Base-by-base conservation (phyloP, 2,113 vertebrate species). In the Prochilodus magdalenae region DNA sequence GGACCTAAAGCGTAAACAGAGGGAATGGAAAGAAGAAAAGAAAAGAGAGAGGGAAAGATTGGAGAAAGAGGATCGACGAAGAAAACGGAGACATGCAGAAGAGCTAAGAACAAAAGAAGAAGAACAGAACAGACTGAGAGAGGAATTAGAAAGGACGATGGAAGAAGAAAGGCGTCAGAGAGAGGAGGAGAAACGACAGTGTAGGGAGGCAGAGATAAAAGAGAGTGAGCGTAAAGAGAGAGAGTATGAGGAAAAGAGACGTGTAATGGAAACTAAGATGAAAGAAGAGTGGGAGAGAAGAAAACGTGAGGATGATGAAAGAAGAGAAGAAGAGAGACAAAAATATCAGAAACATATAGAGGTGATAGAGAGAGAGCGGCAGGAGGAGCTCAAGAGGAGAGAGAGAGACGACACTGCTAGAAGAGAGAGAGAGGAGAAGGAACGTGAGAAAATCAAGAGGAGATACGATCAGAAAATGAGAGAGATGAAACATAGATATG, bases 271-370 rank as follows among this genome's bases (percentile, higher is more conserved):
- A 69, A 14, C 5, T 1, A 29, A 67, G 62, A 15, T 18, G 11
- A 30, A 7, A 57, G 3, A 75, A 57, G 73, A 75, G 4, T 59
- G 29, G 73, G 57, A 75, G 55, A 75, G 24, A 75, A 59, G 36
- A 36, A 36, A 36, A 7, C 36, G 3, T 36, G 36, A 36, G 36
- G 36, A 36, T 36, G 36, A 36, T 75, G 2, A 13, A 59, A 75
- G 53, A 59, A 59, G 29, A 36, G 22, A 59, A 77, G 69, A 77
- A 13, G 1, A 76, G 65, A 60, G 0, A 27, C 8, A 76, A 36
- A 62, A 7, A 10, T 47, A 55, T 5, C 0, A 33, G 27, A 33
- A 33, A 69, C 5, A 49, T 55, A 55, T n/a, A 75, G 5, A 70
- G 15, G 1, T 60, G 51, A 70, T 69, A 44, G 40, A 55, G 44